Evolutionary conservation across 2,797 vertebrate genomes (phyloP), one percentile per base, ranked within the genome.

Genomic region (Lithobates pipiens): DNA sequence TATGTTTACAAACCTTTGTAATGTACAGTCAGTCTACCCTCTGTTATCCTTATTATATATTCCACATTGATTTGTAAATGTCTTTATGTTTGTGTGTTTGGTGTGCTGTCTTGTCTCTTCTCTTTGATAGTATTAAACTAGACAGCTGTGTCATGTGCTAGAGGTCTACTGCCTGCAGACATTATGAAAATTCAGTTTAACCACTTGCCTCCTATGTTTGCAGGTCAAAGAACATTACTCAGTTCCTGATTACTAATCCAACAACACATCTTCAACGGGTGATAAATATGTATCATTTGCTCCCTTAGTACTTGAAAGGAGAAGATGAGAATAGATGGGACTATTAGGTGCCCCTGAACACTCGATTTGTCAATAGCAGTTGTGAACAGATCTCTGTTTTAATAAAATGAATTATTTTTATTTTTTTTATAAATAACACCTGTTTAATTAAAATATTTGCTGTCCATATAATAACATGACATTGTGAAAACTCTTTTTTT

Each of bases 51-150:
- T 54, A 74, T 74, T 36, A 46, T 61, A 79, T 75, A 80, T 74
- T 80, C 71, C 84, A 50, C 75, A 82, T 65, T 76, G 54, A 82
- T 86, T 71, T 77, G 68, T 86, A 61, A 86, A 71, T 71, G 76
- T 78, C 69, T 85, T 77, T 71, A 63, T 65, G 46, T 81, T 81
- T 81, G 83, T 85, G 72, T 77, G 74, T 73, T 86, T 86, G 85
- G 79, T 86, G 85, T 73, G 69, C 85, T 86, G 85, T 86, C 80
- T 86, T 73, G 39, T 86, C 69, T 86, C 85, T 78, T 63, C 42
- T 79, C 65, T 68, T 67, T 67, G 23, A 83, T 78, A 83, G 72
- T 69, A 86, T 83, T 83, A 42, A 25, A 77, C 44, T 42, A 83
- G 85, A 83, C 85, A 86, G 85, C 75, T 68, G 27, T 79, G 76